Percentiles rank a stretch among this genome's conserved stretches.
These are phyloP conservation scores for Semnornis frantzii DNA, from an alignment of 2,113 vertebrate genomes.

Conservation along the genomic window DNA sequence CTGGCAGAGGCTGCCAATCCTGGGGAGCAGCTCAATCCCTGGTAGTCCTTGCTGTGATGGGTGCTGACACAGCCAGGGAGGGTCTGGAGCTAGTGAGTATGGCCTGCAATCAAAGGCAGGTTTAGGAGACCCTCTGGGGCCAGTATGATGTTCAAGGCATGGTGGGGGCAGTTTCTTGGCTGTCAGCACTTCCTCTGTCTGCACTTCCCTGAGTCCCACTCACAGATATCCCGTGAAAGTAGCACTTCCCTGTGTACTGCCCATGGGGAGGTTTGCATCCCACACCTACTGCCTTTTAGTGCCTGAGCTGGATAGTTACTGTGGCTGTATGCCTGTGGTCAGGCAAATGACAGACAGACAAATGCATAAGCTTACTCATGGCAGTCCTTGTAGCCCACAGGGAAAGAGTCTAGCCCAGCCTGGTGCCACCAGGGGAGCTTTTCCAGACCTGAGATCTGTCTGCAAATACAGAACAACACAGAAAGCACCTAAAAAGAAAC, in stretches of 20 bases:
- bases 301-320: fast-evolving
- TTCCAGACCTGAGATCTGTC: background rate
- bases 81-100: background rate
- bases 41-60: fast-evolving
- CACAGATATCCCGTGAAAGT: fast-evolving
- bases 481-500: background rate
- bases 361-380: background rate
- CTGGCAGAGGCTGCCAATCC: background rate
- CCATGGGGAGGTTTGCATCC: fast-evolving
- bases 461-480: background rate
- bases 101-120: background rate
- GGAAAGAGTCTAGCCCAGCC: background rate
- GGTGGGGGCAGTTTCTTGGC: fast-evolving
- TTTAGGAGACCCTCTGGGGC: fast-evolving
- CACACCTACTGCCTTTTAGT: background rate
- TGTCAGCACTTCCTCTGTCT: background rate
- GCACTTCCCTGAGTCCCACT: fast-evolving
- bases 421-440: background rate
- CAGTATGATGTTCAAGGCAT: background rate
- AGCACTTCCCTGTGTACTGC: fast-evolving
- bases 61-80: background rate
- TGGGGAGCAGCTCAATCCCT: background rate
- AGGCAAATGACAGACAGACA: background rate
- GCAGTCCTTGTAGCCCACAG: background rate
- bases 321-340: background rate